These are phyloP conservation scores for Dryomyza anilis DNA, from an alignment of 2,888 invertebrate genomes.

Conservation along the genomic window DNA sequence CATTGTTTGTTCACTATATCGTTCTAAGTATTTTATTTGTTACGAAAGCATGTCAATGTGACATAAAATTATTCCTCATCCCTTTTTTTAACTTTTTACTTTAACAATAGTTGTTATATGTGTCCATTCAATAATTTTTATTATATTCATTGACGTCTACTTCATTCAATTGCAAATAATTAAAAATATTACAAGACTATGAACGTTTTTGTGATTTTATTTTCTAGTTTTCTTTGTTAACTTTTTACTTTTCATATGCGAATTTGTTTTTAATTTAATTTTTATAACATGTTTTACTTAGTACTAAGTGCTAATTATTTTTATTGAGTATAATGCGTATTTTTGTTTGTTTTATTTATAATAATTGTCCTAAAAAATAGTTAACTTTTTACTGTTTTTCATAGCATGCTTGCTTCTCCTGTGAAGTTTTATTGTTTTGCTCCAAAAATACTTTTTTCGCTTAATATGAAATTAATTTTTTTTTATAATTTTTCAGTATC, in stretches of 20 bases:
- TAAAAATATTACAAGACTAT: constrained; percentile 44
- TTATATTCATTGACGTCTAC: constrained; percentile 30
- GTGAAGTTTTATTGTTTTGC: constrained; percentile 9
- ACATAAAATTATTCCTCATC: constrained; percentile 33
- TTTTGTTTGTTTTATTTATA: constrained; percentile 20
- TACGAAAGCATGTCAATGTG: constrained; percentile 41
- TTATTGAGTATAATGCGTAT: constrained; percentile 18
- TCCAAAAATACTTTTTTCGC: not conserved
- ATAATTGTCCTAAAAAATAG: constrained; percentile 53
- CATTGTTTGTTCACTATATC: not conserved
- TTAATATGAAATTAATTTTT: not conserved
- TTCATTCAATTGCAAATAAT: constrained; percentile 31
- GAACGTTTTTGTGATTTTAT: constrained; percentile 41
- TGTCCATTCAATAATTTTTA: constrained; percentile 17
- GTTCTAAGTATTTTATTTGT: constrained; percentile 6
- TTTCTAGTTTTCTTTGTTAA: constrained; percentile 42
- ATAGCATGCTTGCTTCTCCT: constrained; percentile 15
- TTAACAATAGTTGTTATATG: not conserved
- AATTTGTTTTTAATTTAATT: too few species aligned
- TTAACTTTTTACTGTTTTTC: constrained; percentile 55
- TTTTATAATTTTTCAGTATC: constrained; percentile 14
- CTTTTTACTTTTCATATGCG: constrained; percentile 48
- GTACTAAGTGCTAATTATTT: constrained; percentile 3
- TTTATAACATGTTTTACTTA: constrained; percentile 35
- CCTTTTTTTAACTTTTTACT: too few species aligned